Base-by-base conservation (phyloP, 30 jellyfish, hydroid and myxozoan genomes). In the Cassiopea xamachana region DNA sequence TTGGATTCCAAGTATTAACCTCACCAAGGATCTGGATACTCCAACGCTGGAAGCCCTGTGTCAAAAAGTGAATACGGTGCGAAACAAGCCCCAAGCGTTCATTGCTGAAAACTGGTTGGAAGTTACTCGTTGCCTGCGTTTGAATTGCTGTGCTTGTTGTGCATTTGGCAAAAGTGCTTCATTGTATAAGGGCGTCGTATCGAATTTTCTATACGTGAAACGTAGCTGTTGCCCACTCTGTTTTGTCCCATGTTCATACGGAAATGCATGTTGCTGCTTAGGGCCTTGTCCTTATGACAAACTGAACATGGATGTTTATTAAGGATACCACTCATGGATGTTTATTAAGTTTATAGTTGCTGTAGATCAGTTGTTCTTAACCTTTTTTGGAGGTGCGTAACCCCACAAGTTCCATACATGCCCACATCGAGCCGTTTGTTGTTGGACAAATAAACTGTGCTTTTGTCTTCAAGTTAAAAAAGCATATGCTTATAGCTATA, bases 91-190 rank as follows among this genome's bases (percentile, higher is more conserved):
- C 7, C 74, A 79, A 60, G 68, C 64, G 51, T 79, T 47, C 44
- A n/a, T 79, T 79, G 87, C 87, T 5, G 87, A 79, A 48, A 79
- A 79, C 87, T 79, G 87, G 87, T 76, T 79, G 5, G 87, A 79
- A n/a, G 55, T 9, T 17, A 79, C 75, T 45, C 64, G 87, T 15
- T 79, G 87, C 75, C 46, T 79, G 17, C 87, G 87, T 43, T 51
- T 47, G 55, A 79, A 79, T 4, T 50, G 87, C 87, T 79, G 55
- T 69, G 16, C 87, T 1, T 79, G 87, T 15, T 79, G 87, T 60
- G 60, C 48, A 55, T 79, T 50, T 18, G 87, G 87, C 13, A 79
- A 55, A 50, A 8, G 47, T 68, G 44, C 49, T 58, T 27, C n/a
- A 39, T 71, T 77, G 71, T 39, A 58, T 7, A 10, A 43, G 13